phyloP scores from a whole-genome alignment of 2,113 vertebrate species.

The Ammospiza nelsoni region DNA sequence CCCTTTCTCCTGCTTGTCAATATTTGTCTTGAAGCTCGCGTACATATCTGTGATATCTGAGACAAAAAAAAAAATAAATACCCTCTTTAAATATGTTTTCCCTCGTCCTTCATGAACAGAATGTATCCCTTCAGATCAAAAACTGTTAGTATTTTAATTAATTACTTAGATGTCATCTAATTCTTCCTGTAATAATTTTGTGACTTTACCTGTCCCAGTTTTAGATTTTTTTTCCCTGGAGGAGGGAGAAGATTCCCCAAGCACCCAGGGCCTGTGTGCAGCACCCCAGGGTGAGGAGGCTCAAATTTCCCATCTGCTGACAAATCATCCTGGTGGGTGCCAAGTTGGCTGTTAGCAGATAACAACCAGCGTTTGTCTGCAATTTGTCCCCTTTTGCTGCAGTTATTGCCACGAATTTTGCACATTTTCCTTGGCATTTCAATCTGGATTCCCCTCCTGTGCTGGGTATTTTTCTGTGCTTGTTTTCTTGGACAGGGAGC shows the following conservation, averaged over 20 bases:
- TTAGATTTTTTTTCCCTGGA: background rate
- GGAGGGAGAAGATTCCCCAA: background rate
- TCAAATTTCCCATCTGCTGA: background rate
- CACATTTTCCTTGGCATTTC: background rate
- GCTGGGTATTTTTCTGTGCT: background rate
- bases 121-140: background rate
- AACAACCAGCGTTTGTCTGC: background rate
- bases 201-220: background rate
- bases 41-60: background rate
- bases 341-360: rapidly evolving
- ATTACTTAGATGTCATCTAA: background rate
- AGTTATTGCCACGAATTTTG: background rate
- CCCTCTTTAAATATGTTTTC: background rate
- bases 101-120: background rate
- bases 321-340: background rate
- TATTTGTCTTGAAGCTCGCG: background rate
- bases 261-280: rapidly evolving
- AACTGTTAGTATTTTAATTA: background rate
- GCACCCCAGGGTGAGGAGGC: background rate
- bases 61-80: background rate
- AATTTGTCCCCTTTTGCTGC: background rate
- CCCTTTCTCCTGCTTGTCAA: background rate
- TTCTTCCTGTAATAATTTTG: background rate
- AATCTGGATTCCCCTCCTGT: rapidly evolving
- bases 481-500: background rate